Evolutionary conservation across 2,113 vertebrate genomes (phyloP).

Genomic region (Agapornis roseicollis): DNA sequence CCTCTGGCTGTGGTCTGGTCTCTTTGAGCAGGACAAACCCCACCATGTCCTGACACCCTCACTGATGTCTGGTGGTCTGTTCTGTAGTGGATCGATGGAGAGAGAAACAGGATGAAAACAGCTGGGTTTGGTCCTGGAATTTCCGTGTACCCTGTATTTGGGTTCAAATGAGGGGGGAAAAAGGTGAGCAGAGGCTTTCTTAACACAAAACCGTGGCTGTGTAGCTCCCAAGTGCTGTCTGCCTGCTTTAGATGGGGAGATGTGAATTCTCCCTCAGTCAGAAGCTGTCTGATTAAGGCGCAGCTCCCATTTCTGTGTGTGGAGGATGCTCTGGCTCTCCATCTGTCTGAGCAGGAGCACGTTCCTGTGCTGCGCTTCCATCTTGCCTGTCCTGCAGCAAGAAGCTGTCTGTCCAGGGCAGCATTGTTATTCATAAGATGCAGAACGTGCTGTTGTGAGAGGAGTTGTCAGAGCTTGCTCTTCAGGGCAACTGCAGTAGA

Average conservation of each 20-base stretch:
- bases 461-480: background rate
- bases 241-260: background rate
- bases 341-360: background rate
- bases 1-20: background rate
- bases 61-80: fast-evolving
- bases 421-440: background rate
- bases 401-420: background rate
- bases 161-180: background rate
- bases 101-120: background rate
- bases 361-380: fast-evolving
- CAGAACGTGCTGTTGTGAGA: background rate
- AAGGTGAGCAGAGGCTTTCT: background rate
- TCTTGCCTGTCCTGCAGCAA: background rate
- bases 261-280: background rate
- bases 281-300: background rate
- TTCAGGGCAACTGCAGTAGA: background rate
- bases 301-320: fast-evolving
- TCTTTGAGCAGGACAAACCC: background rate
- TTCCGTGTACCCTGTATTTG: fast-evolving
- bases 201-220: background rate
- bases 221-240: fast-evolving
- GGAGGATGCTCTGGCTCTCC: background rate
- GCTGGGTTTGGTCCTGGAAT: background rate
- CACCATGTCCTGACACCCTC: background rate
- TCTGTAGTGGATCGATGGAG: background rate